Evolutionary conservation across 1,140 invertebrate genomes (phyloP).

Genomic region (Diabrotica virgifera): DNA sequence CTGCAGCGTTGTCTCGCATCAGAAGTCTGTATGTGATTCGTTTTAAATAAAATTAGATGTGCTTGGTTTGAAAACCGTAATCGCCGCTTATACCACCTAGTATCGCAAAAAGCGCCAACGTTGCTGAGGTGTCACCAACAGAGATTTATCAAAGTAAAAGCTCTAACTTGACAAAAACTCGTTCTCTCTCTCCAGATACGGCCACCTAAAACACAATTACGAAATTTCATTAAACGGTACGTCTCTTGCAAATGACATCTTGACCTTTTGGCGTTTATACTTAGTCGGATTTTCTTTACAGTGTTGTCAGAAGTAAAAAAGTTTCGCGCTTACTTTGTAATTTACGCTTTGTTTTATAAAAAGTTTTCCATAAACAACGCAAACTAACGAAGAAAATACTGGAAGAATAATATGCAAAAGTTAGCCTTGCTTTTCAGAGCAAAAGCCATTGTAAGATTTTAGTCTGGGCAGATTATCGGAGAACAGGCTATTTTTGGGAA

Average conservation of each 20-base stretch:
- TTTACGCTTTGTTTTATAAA: no score
- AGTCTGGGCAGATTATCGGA: no score
- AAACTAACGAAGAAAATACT: no score
- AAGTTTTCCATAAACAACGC: no score
- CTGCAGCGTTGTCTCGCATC: no score
- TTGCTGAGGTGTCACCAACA: neutral
- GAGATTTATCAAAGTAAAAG: constrained; percentile 8
- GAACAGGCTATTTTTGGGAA: no score
- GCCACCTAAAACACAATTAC: constrained; percentile 5
- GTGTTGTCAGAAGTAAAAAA: no score
- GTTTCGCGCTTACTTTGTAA: no score
- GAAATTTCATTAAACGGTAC: constrained; percentile 12
- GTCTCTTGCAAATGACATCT: constrained; percentile 15
- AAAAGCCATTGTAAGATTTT: no score
- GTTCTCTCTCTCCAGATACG: neutral
- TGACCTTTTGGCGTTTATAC: neutral
- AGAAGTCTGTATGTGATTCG: no score
- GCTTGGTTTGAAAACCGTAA: neutral
- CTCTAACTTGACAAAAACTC: constrained; percentile 5
- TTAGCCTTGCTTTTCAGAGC: no score
- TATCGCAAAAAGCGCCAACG: neutral
- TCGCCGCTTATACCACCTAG: neutral
- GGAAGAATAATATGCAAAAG: no score
- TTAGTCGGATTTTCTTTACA: neutral
- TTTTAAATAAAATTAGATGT: neutral